phyloP scores from a whole-genome alignment of 2,113 vertebrate genomes.

The Rhinichthys klamathensis region DNA sequence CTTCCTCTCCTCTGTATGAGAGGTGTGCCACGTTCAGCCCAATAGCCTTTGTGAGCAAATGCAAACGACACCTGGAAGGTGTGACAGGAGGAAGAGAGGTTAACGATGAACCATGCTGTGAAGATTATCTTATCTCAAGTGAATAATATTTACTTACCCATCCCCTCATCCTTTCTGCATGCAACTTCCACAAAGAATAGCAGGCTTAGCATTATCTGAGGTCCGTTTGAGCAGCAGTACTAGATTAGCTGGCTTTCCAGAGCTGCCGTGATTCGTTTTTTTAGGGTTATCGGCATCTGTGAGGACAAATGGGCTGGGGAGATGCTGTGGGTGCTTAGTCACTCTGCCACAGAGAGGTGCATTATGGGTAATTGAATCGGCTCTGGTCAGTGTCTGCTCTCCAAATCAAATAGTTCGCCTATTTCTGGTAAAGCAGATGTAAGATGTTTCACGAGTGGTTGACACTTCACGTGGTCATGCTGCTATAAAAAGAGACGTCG shows the following conservation, averaged over 20 bases:
- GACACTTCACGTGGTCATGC: not conserved
- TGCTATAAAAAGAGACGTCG: not conserved
- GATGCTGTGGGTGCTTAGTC: not conserved
- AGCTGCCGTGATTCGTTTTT: not conserved
- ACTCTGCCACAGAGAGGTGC: not conserved
- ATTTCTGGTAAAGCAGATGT: not conserved
- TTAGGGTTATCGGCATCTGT: not conserved
- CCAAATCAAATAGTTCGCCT: slow-evolving; percentile 2
- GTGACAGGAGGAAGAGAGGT: slow-evolving; percentile 22
- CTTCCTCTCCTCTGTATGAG: slow-evolving; percentile 48
- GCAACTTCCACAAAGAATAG: not conserved
- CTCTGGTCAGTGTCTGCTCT: not conserved
- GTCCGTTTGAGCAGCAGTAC: slow-evolving; percentile 9
- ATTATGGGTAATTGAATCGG: not conserved
- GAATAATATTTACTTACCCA: slow-evolving; percentile 34
- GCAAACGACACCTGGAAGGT: slow-evolving; percentile 35
- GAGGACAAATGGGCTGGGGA: not conserved
- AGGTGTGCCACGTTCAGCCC: slow-evolving; percentile 57
- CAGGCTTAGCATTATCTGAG: slow-evolving; percentile 6
- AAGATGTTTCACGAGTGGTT: not conserved
- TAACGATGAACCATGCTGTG: slow-evolving; percentile 19
- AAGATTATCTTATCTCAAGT: slow-evolving; percentile 32
- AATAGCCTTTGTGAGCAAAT: slow-evolving; percentile 33
- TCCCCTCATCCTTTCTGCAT: slow-evolving; percentile 18
- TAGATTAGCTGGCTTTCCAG: not conserved